Evolutionary conservation across 1,140 invertebrate species (phyloP).

Genomic region (Papilio helenus): DNA sequence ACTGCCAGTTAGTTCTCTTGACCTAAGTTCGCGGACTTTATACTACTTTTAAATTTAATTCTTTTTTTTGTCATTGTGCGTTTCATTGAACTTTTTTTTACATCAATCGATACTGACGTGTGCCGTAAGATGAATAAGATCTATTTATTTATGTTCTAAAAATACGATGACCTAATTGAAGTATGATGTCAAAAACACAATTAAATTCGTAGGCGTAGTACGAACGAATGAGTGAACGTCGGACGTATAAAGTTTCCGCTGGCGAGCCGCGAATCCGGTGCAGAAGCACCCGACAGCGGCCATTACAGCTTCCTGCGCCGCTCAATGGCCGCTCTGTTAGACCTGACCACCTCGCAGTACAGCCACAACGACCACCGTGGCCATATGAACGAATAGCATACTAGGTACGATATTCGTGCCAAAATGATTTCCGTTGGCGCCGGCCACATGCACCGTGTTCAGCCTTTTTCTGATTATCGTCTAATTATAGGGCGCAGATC

Average conservation of each 20-base stretch:
- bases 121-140: conserved; percentile 28
- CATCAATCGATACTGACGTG: conserved; percentile 40
- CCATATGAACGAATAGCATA: conserved; percentile 74
- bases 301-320: conserved; percentile 74
- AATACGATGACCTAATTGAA: conserved; percentile 16
- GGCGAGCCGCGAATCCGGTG: conserved; percentile 62
- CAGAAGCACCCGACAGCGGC: conserved; percentile 55
- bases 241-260: conserved; percentile 40
- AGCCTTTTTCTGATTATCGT: conserved; percentile 81
- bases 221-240: conserved; percentile 25
- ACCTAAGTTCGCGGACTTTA: conserved; percentile 25
- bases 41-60: conserved; percentile 24
- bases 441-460: conserved; percentile 72
- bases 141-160: not conserved
- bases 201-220: conserved; percentile 36
- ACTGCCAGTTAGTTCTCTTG: conserved; percentile 32
- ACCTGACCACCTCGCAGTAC: conserved; percentile 58
- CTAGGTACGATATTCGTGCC: conserved; percentile 75
- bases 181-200: conserved; percentile 28
- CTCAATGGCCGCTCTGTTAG: conserved; percentile 65
- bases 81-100: not conserved
- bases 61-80: not conserved
- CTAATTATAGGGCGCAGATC: conserved; percentile 79
- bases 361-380: conserved; percentile 56
- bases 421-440: conserved; percentile 77